These are phyloP conservation scores for Typhlomys cinereus DNA, from an alignment of 2,113 vertebrate species.

Conservation along the genomic window DNA sequence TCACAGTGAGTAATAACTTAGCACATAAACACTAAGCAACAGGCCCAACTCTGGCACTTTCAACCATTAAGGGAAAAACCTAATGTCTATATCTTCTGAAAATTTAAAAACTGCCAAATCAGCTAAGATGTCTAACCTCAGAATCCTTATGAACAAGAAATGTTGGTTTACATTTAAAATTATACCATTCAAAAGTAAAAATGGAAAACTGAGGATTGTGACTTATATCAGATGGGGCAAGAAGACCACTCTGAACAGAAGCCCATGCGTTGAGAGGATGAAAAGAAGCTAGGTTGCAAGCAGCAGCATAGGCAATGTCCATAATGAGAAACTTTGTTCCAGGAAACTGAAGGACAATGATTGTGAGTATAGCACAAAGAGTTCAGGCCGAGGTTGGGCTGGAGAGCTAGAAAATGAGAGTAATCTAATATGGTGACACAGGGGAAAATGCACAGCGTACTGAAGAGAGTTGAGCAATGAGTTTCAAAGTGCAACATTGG, in stretches of 20 bases:
- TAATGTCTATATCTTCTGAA: not conserved
- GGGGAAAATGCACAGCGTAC: not conserved
- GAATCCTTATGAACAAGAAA: not conserved
- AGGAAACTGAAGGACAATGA: not conserved
- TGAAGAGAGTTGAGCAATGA: not conserved
- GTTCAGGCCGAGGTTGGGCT: not conserved
- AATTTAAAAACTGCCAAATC: not conserved
- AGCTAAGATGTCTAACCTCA: not conserved
- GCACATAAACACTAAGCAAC: not conserved
- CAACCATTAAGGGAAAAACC: not conserved
- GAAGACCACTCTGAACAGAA: not conserved
- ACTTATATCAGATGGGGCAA: not conserved
- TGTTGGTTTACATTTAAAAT: not conserved
- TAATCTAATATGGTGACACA: not conserved
- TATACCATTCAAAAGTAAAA: not conserved
- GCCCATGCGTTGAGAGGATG: not conserved
- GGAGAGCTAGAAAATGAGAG: not conserved
- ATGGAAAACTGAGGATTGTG: not conserved
- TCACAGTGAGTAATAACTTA: not conserved
- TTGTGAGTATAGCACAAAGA: rapidly evolving
- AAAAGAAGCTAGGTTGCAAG: not conserved
- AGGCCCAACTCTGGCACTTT: not conserved
- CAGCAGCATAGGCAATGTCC: not conserved
- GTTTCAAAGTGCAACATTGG: not conserved
- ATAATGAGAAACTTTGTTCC: not conserved